phyloP scores from a whole-genome alignment of 2,888 invertebrate species.

The Ethmia dodecea region DNA sequence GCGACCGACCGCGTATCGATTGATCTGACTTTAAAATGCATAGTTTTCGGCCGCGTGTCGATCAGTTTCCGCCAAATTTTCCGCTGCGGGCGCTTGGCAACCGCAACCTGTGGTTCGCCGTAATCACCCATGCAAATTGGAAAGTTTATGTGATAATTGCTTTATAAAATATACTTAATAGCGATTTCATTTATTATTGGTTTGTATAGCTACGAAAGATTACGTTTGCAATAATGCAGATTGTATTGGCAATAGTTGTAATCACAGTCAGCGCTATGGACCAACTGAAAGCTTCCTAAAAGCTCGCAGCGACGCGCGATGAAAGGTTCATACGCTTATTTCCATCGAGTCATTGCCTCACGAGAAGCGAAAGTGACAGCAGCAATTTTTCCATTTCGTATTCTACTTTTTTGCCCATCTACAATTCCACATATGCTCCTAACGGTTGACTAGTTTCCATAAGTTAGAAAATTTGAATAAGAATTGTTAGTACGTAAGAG shows the following conservation, averaged over 20 bases:
- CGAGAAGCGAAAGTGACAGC: slow-evolving; percentile 41
- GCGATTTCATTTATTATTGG: slow-evolving; percentile 12
- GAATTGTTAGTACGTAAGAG: no score
- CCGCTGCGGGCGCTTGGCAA: slow-evolving; percentile 64
- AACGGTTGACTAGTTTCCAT: no score
- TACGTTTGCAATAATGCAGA: slow-evolving; percentile 36
- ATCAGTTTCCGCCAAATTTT: slow-evolving; percentile 66
- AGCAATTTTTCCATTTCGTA: slow-evolving; percentile 22
- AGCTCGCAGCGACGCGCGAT: slow-evolving; percentile 61
- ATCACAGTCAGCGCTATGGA: slow-evolving; percentile 58
- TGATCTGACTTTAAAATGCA: slow-evolving; percentile 69
- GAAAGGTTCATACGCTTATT: slow-evolving; percentile 62
- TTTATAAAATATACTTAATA: slow-evolving; percentile 13
- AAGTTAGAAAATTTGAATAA: no score
- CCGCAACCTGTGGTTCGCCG: slow-evolving; percentile 48
- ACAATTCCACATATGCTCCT: no score
- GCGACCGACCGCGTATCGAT: slow-evolving; percentile 65
- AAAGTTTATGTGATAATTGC: slow-evolving; percentile 33
- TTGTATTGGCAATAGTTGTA: slow-evolving; percentile 53
- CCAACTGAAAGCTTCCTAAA: slow-evolving; percentile 72
- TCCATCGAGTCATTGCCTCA: slow-evolving; percentile 46
- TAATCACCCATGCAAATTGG: slow-evolving; percentile 46
- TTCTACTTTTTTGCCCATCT: no score
- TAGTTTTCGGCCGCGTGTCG: slow-evolving; percentile 62
- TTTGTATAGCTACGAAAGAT: slow-evolving; percentile 2